These are phyloP conservation scores for Hoplostethus mediterraneus DNA, from an alignment of 2,797 vertebrate species.

Conservation along the genomic window DNA sequence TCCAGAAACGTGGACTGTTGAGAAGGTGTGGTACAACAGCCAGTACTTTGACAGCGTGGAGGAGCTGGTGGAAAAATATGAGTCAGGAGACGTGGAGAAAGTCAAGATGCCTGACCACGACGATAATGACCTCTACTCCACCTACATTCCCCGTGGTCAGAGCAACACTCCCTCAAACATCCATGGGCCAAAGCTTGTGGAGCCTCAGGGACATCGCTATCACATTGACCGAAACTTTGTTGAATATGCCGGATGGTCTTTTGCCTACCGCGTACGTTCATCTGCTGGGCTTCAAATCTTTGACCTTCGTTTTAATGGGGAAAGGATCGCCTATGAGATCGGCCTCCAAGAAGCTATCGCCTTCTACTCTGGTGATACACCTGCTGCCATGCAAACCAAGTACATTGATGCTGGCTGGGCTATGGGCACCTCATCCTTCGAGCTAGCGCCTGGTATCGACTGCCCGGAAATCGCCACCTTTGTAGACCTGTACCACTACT, in stretches of 20 bases:
- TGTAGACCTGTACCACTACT: conserved; percentile 89
- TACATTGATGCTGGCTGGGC: conserved; percentile 93
- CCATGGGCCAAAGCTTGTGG: conserved; percentile 87
- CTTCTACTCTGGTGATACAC: conserved; percentile 91
- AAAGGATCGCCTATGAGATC: conserved; percentile 92
- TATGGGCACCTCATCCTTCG: conserved; percentile 87
- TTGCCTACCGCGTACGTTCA: conserved; percentile 89
- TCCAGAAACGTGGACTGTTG: conserved; percentile 85
- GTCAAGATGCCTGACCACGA: conserved; percentile 72
- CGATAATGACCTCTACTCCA: conserved; percentile 85
- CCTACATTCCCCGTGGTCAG: conserved; percentile 85
- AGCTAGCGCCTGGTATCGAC: conserved; percentile 91
- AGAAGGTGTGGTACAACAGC: conserved; percentile 92
- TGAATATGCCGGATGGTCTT: conserved; percentile 92
- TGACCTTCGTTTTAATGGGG: conserved; percentile 89
- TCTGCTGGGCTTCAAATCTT: conserved; percentile 92
- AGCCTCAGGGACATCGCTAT: conserved; percentile 89
- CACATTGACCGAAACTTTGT: conserved; percentile 84
- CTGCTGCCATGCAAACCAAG: conserved; percentile 94
- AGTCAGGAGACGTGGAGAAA: conserved; percentile 74
- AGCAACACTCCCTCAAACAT: conserved; percentile 74
- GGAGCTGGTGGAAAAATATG: conserved; percentile 86
- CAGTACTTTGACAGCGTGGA: conserved; percentile 86
- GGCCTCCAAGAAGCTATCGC: conserved; percentile 94
- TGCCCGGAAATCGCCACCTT: conserved; percentile 91